Percentiles rank a stretch among this genome's conserved stretches.
phyloP scores from a whole-genome alignment of 2,113 vertebrate species.

The Sphaerodactylus townsendi region DNA sequence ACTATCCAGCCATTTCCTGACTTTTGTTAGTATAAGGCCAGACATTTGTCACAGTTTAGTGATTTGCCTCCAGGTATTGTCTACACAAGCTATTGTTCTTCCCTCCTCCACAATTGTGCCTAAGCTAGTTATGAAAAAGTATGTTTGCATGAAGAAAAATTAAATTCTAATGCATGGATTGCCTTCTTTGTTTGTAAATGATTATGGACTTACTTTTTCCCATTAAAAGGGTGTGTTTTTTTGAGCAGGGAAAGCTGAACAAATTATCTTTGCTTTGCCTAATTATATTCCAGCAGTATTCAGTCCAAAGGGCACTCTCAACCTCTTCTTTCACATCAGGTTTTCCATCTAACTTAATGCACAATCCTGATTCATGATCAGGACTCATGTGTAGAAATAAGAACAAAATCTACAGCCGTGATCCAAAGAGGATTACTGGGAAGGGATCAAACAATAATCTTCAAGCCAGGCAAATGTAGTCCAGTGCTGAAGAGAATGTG shows the following conservation, averaged over 20 bases:
- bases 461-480: background rate
- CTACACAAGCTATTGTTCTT: background rate
- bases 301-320: background rate
- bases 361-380: background rate
- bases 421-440: constrained; percentile 9
- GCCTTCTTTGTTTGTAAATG: background rate
- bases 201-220: background rate
- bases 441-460: constrained; percentile 18
- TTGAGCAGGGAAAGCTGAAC: background rate
- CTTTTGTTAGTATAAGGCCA: constrained; percentile 17
- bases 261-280: background rate
- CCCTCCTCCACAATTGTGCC: background rate
- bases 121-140: background rate
- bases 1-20: constrained; percentile 6
- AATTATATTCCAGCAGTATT: background rate
- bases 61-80: background rate
- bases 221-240: background rate
- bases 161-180: background rate
- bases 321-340: background rate
- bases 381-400: constrained; percentile 4
- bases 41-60: constrained; percentile 13
- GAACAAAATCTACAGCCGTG: constrained; percentile 5
- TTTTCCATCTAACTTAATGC: background rate
- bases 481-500: background rate
- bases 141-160: background rate